Percentiles rank a stretch among this genome's conserved stretches.
phyloP scores from a whole-genome alignment of 2,113 vertebrate species.

The Platichthys flesus region DNA sequence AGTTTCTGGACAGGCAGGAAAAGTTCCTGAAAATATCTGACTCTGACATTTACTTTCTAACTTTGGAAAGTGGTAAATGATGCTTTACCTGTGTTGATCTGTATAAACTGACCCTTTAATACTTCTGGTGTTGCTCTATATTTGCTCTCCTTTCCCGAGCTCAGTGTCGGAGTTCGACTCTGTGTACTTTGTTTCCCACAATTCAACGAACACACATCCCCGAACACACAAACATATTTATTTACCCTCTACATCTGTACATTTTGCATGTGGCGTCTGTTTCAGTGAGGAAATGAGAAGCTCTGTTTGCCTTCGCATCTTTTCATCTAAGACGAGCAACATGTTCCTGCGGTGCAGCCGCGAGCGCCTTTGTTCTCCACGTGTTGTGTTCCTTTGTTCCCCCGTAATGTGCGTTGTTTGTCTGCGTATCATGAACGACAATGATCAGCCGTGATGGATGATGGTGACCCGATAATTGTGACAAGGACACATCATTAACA shows the following conservation, averaged over 20 bases:
- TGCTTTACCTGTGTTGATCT: no score
- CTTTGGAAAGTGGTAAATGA: no score
- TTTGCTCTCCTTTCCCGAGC: no score
- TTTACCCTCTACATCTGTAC: background rate
- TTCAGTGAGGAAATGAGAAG: background rate
- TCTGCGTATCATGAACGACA: slow-evolving; percentile 42
- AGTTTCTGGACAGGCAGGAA: no score
- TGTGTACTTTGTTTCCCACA: background rate
- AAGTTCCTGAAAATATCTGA: no score
- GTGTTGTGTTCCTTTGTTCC: slow-evolving; percentile 58
- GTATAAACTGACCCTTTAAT: no score
- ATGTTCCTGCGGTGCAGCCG: background rate
- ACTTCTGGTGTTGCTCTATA: no score
- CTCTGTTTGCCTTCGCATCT: background rate
- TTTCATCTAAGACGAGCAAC: slow-evolving; percentile 29
- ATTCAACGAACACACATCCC: background rate
- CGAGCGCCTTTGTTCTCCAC: slow-evolving; percentile 50
- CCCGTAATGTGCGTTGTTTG: slow-evolving; percentile 51
- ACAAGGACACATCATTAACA: slow-evolving; percentile 78
- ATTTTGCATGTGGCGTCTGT: slow-evolving; percentile 27
- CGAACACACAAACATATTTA: background rate
- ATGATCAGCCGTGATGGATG: slow-evolving; percentile 76
- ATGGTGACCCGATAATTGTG: slow-evolving; percentile 70
- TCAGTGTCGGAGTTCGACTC: no score
- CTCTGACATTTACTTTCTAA: no score